Base-by-base conservation (phyloP, 2,797 vertebrate species). In the Gymnoscopelus braueri region DNA sequence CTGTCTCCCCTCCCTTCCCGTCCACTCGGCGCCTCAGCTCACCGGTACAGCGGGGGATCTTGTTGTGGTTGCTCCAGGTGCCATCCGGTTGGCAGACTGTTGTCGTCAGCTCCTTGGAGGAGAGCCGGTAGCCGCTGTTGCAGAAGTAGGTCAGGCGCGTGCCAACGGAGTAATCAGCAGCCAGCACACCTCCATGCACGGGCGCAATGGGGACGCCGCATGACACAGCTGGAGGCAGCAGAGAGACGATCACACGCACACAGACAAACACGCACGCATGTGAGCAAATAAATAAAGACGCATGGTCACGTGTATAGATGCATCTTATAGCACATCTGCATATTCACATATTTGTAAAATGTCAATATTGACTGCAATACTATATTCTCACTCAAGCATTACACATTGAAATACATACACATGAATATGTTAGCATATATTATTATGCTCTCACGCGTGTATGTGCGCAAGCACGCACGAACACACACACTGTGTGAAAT, bases 11-110 rank as follows among this genome's bases (percentile, higher is more conserved):
- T 0, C 10, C 26, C 54, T 3, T 39, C 50, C 48, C 35, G 62
- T 69, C 32, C 61, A 23, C 48, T 32, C 51, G 49, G 63, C 51
- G 60, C 66, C 56, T 65, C 60, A 4, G 74, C 89, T 92, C 86
- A 95, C 98, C 96, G 56, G 96, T 96, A 91, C 98, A 99, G 48
- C 96, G 96, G 59, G 98, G 98, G 76, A 96, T 98, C 94, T 98
- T 99, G 89, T 99, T 99, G 83, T 98, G 98, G 89, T 96, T 98
- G 92, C 97, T 99, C 98, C 98, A 99, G 52, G 95, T 97, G 61
- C 97, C 96, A 78, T 99, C 98, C 1, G 97, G 95, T 80, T 98
- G 98, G 92, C 98, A 99, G 69, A 96, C 87, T 15, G 97, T 96
- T 70, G 95, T 96, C 26, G 96, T 98, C 77, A 99, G 94, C 88